Base-by-base conservation (phyloP, 2,888 invertebrate genomes). In the Stenichneumon culpator region DNA sequence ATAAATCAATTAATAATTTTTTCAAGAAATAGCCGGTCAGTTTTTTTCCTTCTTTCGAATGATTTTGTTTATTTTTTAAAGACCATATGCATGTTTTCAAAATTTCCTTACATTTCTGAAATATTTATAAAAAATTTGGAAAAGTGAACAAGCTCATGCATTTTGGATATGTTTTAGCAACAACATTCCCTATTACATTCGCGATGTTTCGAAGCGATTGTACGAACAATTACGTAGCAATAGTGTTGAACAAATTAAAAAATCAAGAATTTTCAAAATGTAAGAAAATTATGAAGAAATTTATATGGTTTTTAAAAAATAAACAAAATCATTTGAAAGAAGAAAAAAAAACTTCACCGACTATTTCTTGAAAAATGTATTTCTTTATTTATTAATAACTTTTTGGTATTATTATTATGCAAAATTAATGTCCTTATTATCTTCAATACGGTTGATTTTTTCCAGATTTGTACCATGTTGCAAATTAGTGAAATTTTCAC, bases 21-120 rank as follows among this genome's bases (percentile, higher is more conserved):
- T 57, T 57, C 25, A n/a, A 57, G 22, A 69, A 69, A 69, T 36
- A 50, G 25, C 19, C 16, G 44, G 54, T 57, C 19, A 57, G 6
- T 19, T 57, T 57, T 22, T 67, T 39, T 67, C 19, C 44, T 67
- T 25, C 16, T 44, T 25, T 28, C 19, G 7, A 67, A 67, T 39
- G 7, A 67, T n/a, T 67, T 67, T 67, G 19, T 57, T 57, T n/a
- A 57, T 57, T 57, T 57, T 57, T 25, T 57, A 22, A 11, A 22
- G 25, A 57, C 54, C 25, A 22, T 22, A 11, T 57, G 25, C 6
- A 57, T 57, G 7, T 36, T 67, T 67, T 44, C n/a, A 28, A 9
- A 67, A 57, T 22, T 57, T 16, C 6, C 19, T 25, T 22, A 57
- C 25, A 19, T 57, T 25, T 28, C 28, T 28, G 28, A 28, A 28